Base-by-base conservation (phyloP, 2,113 vertebrate species). In the Thamnophis sirtalis region DNA sequence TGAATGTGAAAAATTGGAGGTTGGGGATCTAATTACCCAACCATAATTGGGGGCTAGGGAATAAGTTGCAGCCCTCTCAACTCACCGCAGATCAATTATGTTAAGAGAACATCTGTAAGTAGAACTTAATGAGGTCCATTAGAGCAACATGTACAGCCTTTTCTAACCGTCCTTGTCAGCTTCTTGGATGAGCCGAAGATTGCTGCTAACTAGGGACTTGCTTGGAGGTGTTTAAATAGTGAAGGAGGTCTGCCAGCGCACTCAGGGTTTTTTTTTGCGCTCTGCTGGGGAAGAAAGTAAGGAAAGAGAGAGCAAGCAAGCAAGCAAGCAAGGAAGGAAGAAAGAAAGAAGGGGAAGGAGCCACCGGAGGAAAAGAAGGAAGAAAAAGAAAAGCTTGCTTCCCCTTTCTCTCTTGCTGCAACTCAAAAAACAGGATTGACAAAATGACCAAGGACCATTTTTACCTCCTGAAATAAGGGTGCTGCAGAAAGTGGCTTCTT, bases 101-200 rank as follows among this genome's bases (percentile, higher is more conserved):
- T 99, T 99, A 99, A 99, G 98, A 99, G 99, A 99, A 99, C 99
- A 99, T 99, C 99, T 99, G 99, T 99, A 99, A 99, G 99, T 99
- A 99, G 99, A 99, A 98, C 99, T 99, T 99, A 99, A 99, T 99
- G 99, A 99, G 99, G 98, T 99, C 99, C 99, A 99, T 99, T 99
- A 99, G 98, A 99, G 99, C 98, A 98, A 99, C 99, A 99, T 98
- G 99, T 98, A 98, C 98, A 98, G 98, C 98, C 98, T 99, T 98
- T 98, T 98, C 98, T 99, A 99, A 99, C 98, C 98, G 98, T 98
- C 98, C 99, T 99, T 99, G 99, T 99, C 99, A 99, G 99, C 98
- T 99, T 98, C 99, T 99, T 99, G 98, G 98, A 99, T 98, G 98
- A 99, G 99, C 98, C 98, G 98, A 98, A 99, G 98, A 98, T 98